Evolutionary conservation across 2,797 vertebrate genomes (phyloP), one percentile per base, ranked within the genome.

Genomic region (Chaenodraco wilsoni): DNA sequence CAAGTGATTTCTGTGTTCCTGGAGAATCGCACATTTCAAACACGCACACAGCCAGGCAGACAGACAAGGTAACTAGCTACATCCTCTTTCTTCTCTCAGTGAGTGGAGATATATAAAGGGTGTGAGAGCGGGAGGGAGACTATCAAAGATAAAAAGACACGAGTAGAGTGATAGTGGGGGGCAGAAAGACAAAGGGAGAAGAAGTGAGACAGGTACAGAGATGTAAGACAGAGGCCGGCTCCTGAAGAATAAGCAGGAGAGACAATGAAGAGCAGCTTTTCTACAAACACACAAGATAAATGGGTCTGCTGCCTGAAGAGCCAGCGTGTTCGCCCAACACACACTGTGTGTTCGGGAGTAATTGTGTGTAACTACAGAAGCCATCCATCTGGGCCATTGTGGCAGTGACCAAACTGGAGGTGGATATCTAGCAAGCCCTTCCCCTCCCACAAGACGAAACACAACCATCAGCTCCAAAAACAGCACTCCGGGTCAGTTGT

Each of bases 71-170:
- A 80, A 81, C 59, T 60, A 55, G 69, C 63, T 70, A 15, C 33
- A 49, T 77, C 50, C 57, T 85, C 89, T 89, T 92, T 92, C 86
- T 91, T 93, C 83, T 86, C 69, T 59, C 67, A 46, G 71, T 73
- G 37, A 83, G 81, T 81, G 11, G 9, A 75, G 79, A 63, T 71
- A 41, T 69, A 74, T 45, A 61, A 68, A 81, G 66, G 59, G 63
- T 76, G 63, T 56, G 67, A 81, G 60, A 58, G 68, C 82, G 44
- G 15, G 55, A 76, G 75, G 56, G 58, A 81, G 69, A 65, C 52
- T 55, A 84, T 74, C 54, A 80, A 83, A 77, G 76, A 78, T 76
- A 72, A 78, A 43, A 85, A 85, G 78, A 84, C 50, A 65, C 55
- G 48, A 77, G 49, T 40, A 80, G 59, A 82, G 64, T 66, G 63